These are phyloP conservation scores for Diglossa brunneiventris DNA, from an alignment of 2,113 vertebrate species.

Conservation along the genomic window DNA sequence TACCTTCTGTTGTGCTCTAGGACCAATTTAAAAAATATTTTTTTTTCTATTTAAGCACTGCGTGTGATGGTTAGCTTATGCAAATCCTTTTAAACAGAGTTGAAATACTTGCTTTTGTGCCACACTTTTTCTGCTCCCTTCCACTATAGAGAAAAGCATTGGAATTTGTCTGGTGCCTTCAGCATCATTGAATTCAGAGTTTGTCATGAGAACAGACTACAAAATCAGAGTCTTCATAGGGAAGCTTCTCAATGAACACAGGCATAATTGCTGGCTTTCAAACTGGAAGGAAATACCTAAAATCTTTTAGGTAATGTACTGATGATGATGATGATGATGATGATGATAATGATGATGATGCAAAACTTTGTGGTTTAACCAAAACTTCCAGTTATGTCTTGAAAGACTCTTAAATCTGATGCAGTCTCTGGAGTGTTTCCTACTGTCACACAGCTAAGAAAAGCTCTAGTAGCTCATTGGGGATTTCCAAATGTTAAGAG, in stretches of 20 bases:
- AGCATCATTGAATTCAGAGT: background rate
- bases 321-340: background rate
- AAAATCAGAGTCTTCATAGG: background rate
- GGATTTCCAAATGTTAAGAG: slow-evolving; percentile 22
- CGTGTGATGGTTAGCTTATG: background rate
- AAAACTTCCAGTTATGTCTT: background rate
- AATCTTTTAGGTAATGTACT: background rate
- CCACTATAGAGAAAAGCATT: background rate
- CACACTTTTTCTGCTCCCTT: background rate
- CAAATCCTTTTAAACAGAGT: background rate
- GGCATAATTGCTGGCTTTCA: background rate
- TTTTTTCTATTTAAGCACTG: background rate
- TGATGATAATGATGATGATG: background rate
- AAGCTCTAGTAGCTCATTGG: background rate
- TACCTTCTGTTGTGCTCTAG: background rate
- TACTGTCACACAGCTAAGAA: background rate
- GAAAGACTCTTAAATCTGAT: background rate
- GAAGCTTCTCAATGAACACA: background rate
- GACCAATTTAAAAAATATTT: background rate
- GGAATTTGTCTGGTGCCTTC: background rate
- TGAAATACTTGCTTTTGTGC: background rate
- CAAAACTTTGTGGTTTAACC: background rate
- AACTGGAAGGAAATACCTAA: background rate
- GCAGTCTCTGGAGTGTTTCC: background rate
- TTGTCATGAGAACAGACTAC: background rate